A percentile compares a stretch with the other conserved stretches of the same genome.
Evolutionary conservation across 2,113 vertebrate species (phyloP).

Genomic region (Asarcornis scutulata): DNA sequence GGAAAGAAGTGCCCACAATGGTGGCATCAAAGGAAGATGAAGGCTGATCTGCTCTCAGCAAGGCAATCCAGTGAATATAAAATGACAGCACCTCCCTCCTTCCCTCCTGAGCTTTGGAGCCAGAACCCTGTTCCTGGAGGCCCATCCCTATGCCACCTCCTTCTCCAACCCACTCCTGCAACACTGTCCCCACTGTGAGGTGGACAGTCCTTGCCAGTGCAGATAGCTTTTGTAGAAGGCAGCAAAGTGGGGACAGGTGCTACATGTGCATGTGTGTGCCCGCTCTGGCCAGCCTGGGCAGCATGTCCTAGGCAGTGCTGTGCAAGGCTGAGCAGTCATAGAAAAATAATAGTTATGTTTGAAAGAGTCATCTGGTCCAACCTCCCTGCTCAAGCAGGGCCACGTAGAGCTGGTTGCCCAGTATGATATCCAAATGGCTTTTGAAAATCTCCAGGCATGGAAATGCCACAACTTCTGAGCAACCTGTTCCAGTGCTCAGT

Average conservation of each 20-base stretch:
- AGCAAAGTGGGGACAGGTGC: background rate
- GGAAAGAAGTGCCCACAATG: background rate
- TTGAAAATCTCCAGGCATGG: rapidly evolving
- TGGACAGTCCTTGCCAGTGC: no score
- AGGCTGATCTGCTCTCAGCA: background rate
- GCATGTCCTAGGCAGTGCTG: background rate
- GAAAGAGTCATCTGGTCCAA: background rate
- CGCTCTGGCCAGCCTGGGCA: background rate
- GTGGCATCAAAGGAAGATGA: background rate
- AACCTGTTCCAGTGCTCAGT: background rate
- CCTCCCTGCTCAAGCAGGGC: no score
- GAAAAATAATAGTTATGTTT: no score
- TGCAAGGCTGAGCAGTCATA: background rate
- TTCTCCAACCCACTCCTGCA: background rate
- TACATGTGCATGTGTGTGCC: rapidly evolving
- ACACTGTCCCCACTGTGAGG: no score
- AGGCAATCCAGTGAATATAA: background rate
- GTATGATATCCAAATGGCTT: background rate
- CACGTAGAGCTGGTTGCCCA: background rate
- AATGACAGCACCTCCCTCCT: rapidly evolving
- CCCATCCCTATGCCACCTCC: no score
- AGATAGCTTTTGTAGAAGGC: background rate
- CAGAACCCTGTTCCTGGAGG: background rate
- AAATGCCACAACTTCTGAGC: background rate
- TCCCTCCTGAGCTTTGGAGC: background rate